Evolutionary conservation across 2,797 vertebrate species (phyloP).

Genomic region (Schizothorax lantsangensis): DNA sequence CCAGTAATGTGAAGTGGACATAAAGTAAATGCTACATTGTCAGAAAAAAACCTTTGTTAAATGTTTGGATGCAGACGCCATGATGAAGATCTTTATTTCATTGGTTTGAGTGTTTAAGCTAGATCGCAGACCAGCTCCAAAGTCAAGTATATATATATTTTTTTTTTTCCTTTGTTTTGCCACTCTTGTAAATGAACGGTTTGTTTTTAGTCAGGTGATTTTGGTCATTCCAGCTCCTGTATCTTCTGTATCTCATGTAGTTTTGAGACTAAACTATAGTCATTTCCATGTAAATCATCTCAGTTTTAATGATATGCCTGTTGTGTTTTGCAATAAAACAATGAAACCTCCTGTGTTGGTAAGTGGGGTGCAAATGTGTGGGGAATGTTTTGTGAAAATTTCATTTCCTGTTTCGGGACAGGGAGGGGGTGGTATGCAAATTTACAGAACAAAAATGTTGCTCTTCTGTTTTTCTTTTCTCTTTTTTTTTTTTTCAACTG

Average conservation of each 20-base stretch:
- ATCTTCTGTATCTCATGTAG: conserved; percentile 90
- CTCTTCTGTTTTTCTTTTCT: conserved; percentile 63
- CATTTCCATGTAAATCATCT: conserved; percentile 99
- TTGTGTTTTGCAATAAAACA: conserved; percentile 99
- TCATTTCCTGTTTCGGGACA: conserved; percentile 57
- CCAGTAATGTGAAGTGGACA: conserved; percentile 99
- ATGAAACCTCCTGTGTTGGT: conserved; percentile 99
- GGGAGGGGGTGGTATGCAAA: conserved; percentile 55
- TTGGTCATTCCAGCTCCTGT: conserved; percentile 99
- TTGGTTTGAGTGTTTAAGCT: conserved; percentile 95
- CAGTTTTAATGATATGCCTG: conserved; percentile 95
- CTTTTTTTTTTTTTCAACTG: conserved; percentile 74
- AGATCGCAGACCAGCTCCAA: conserved; percentile 87
- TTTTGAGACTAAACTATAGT: conserved; percentile 99
- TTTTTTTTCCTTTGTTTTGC: conserved; percentile 63
- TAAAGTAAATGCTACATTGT: conserved; percentile 99
- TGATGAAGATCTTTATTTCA: conserved; percentile 99
- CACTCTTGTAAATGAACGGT: conserved; percentile 98
- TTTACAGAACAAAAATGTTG: conserved; percentile 71
- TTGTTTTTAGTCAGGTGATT: conserved; percentile 99
- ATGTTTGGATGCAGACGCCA: conserved; percentile 99
- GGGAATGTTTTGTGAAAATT: conserved; percentile 68
- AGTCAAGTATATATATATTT: conserved; percentile 72
- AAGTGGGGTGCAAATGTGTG: conserved; percentile 88
- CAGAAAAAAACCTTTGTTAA: conserved; percentile 99